phyloP scores from a whole-genome alignment of 2,113 vertebrate genomes.

The Brienomyrus brachyistius region DNA sequence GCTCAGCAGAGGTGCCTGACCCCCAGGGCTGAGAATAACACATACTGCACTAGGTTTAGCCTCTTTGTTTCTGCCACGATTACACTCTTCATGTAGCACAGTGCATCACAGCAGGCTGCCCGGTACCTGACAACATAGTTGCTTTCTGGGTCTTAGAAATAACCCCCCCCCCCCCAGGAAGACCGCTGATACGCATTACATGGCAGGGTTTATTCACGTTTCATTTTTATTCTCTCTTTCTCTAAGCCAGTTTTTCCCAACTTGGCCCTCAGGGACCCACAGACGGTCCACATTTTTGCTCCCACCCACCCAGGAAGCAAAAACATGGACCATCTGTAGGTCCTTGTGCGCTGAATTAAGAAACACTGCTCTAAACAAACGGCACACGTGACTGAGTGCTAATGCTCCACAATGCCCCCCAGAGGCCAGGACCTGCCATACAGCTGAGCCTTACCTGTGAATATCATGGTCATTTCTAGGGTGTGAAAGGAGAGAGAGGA shows the following conservation, averaged over 20 bases:
- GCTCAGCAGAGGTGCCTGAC: background rate
- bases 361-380: background rate
- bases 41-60: background rate
- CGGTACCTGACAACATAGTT: background rate
- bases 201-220: background rate
- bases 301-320: background rate
- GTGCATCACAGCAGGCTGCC: background rate
- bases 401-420: background rate
- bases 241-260: background rate
- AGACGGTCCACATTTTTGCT: background rate
- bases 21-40: background rate
- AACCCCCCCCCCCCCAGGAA: background rate
- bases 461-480: constrained; percentile 52
- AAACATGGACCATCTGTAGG: background rate
- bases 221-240: background rate
- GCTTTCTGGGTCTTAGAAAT: background rate
- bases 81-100: background rate
- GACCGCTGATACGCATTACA: background rate
- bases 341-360: background rate
- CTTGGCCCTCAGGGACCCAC: background rate
- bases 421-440: background rate
- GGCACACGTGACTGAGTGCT: background rate
- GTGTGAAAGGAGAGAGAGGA: constrained; percentile 90
- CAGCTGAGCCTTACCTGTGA: background rate
- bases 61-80: background rate